Evolutionary conservation across 2,113 vertebrate genomes (phyloP).

Genomic region (Microcebus murinus): DNA sequence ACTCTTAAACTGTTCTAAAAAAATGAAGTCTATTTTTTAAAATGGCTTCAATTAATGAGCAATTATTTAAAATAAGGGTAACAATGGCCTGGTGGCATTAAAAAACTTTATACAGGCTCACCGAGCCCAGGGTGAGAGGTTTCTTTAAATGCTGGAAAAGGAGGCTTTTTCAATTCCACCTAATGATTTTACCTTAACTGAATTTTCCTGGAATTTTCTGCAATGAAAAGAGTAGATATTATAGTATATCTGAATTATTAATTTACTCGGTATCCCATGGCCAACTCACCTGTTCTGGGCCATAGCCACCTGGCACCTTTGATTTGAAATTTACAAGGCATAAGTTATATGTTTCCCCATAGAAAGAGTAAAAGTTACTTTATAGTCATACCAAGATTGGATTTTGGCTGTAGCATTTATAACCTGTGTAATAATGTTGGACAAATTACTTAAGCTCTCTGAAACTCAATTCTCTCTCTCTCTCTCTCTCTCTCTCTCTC

Average conservation of each 20-base stretch:
- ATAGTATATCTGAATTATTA: neutral
- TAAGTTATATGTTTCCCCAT: neutral
- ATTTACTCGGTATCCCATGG: neutral
- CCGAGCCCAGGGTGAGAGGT: neutral
- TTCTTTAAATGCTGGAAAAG: neutral
- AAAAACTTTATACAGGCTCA: neutral
- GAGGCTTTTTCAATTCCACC: neutral
- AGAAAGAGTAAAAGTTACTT: constrained; percentile 29
- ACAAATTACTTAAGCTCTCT: constrained; percentile 25
- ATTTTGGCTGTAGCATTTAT: neutral
- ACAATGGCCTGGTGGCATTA: neutral
- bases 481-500: neutral
- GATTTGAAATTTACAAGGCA: neutral
- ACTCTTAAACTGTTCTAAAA: neutral
- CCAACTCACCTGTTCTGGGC: neutral
- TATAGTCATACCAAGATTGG: neutral
- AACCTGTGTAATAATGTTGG: neutral
- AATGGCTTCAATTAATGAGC: neutral
- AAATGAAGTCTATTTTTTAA: neutral
- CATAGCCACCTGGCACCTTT: neutral
- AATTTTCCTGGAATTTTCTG: neutral
- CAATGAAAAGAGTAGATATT: neutral
- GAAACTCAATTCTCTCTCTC: neutral
- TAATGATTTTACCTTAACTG: neutral
- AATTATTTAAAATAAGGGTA: constrained; percentile 30